Base-by-base conservation (phyloP, 1,140 invertebrate genomes). In the Caenorhabditis tropicalis region DNA sequence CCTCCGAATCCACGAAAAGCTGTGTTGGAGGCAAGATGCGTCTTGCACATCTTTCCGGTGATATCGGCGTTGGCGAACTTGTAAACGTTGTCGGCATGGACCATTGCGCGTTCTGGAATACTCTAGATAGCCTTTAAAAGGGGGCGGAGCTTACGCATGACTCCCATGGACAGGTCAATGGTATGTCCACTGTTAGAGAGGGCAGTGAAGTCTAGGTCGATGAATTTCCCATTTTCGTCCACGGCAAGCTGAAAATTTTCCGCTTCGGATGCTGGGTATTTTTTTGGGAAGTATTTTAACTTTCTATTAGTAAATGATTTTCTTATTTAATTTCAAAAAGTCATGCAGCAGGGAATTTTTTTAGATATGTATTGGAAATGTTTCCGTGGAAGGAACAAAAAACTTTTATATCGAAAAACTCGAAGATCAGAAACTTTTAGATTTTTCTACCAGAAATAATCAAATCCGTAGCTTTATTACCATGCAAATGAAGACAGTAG, bases 11-110 rank as follows among this genome's bases (percentile, higher is more conserved):
- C 84, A 27, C 84, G 84, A 88, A 96, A 97, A 6, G 96, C 96
- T 0, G 96, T 97, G 88, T 96, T 96, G 0, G 95, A 95, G 0
- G 89, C 88, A 48, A 83, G 70, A 49, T 90, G 91, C 0, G 89
- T 90, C 43, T 89, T 89, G 82, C 89, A 90, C 49, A 91, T 81
- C 33, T 81, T 82, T 33, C 89, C 89, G n/a, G 74, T 74, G 24
- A 90, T 82, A 60, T 90, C 88, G 0, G 86, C 83, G 70, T 89
- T 90, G 56, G 31, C 48, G 53, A 88, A 90, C 58, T 87, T 87
- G 83, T 90, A 90, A n/a, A 88, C 86, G 81, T 91, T 90, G 88
- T 90, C 89, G 19, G 90, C 82, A 70, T 90, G 89, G 1, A 87
- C 87, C 83, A 91, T 84, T 16, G 84, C 85, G 21, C 89, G 79